Evolutionary conservation across 2,797 vertebrate species (phyloP).

Genomic region (Monodelphis domestica): DNA sequence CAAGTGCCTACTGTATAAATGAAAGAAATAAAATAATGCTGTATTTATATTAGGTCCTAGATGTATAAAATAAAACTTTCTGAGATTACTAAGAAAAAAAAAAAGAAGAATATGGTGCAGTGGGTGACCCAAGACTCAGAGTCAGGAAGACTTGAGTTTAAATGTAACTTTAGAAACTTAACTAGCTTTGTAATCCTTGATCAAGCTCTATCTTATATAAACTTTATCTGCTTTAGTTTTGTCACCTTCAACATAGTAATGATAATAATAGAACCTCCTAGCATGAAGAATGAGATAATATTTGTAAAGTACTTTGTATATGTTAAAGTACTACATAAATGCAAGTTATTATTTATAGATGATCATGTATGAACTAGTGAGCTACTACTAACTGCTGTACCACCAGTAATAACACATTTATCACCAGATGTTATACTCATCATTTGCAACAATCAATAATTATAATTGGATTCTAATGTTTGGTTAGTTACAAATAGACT

Average conservation of each 20-base stretch:
- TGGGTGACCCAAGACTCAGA: no score
- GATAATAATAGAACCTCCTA: neutral
- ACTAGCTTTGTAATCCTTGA: no score
- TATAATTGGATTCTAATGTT: neutral
- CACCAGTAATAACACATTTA: neutral
- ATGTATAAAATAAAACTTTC: no score
- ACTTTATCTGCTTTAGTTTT: neutral
- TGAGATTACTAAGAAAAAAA: no score
- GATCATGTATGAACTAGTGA: neutral
- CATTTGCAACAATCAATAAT: neutral
- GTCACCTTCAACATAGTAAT: neutral
- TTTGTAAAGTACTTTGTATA: neutral
- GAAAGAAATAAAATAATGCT: no score
- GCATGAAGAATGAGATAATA: neutral
- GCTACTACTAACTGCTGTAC: neutral
- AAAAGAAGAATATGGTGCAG: no score
- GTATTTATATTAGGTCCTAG: no score
- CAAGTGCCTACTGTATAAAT: no score
- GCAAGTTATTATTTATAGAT: neutral
- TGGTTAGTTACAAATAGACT: neutral
- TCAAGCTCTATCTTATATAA: no score
- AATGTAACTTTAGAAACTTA: no score
- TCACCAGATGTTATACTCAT: neutral
- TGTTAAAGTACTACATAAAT: neutral
- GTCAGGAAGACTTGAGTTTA: no score